Evolutionary conservation across 2,797 vertebrate genomes (phyloP).

Genomic region (Anguilla megastoma): DNA sequence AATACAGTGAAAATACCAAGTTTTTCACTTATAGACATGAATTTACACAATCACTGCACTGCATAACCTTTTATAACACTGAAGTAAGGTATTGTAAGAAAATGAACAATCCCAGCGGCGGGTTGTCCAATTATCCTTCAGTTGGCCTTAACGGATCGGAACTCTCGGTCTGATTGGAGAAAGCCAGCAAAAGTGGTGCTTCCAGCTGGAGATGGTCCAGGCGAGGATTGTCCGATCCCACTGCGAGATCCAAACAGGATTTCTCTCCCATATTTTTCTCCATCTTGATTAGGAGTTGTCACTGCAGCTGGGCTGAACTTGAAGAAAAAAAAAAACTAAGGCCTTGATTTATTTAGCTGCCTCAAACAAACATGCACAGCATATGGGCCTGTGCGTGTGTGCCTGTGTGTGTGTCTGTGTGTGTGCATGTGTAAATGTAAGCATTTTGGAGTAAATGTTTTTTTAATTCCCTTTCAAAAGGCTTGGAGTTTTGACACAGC

Average conservation of each 20-base stretch:
- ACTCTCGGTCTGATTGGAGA: background rate
- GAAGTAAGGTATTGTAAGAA: background rate
- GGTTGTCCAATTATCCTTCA: background rate
- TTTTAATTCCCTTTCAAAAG: slow-evolving; percentile 3
- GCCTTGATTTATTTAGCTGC: background rate
- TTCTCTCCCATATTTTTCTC: background rate
- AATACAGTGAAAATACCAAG: no score
- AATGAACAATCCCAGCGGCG: background rate
- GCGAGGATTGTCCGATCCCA: background rate
- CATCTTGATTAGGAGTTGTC: background rate
- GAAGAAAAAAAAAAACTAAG: background rate
- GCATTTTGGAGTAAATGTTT: background rate
- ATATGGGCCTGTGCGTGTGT: background rate
- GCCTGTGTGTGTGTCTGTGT: background rate
- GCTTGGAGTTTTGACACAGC: slow-evolving; percentile 56
- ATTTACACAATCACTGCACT: background rate
- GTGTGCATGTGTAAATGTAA: no score
- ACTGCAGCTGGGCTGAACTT: background rate
- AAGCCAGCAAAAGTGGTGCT: background rate
- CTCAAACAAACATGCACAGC: background rate
- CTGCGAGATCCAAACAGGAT: background rate
- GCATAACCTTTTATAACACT: background rate
- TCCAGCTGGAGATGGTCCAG: background rate
- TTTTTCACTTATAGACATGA: no score
- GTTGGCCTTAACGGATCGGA: background rate